phyloP scores from a whole-genome alignment of 2,888 invertebrate genomes.

The Spatulosminthurus flaviceps region DNA sequence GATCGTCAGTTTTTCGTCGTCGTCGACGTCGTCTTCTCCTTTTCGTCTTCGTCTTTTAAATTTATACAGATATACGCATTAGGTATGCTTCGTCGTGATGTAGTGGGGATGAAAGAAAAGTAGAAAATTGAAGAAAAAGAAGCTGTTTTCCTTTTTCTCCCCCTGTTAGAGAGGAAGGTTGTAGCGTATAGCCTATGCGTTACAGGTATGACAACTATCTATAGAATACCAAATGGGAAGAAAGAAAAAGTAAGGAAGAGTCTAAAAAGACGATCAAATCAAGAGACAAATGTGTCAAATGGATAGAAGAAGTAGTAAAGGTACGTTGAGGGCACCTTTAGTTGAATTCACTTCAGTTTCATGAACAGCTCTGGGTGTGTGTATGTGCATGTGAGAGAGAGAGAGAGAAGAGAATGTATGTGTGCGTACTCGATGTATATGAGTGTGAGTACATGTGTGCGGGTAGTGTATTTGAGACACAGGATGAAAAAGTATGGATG shows the following conservation, averaged over 20 bases:
- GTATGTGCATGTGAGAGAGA: neutral
- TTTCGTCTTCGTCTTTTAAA: neutral
- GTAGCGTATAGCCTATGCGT: neutral
- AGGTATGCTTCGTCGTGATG: constrained; percentile 25
- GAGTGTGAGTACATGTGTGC: constrained; percentile 37
- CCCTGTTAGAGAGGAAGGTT: neutral
- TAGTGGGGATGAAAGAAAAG: constrained; percentile 13
- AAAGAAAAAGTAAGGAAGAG: constrained; percentile 32
- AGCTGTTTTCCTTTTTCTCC: constrained; percentile 30
- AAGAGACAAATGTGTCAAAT: constrained; percentile 63
- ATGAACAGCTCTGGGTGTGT: constrained; percentile 30
- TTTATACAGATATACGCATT: constrained; percentile 27
- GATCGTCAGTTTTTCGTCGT: constrained; percentile 18
- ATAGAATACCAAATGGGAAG: constrained; percentile 39
- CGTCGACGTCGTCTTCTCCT: neutral
- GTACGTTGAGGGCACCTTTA: constrained; percentile 47
- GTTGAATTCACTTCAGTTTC: constrained; percentile 53
- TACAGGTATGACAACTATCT: constrained; percentile 33
- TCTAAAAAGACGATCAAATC: constrained; percentile 57
- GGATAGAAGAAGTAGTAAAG: constrained; percentile 52
- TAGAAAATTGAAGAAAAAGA: constrained; percentile 29
- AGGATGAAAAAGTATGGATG: constrained; percentile 63
- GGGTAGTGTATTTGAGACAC: constrained; percentile 48
- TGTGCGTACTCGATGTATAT: constrained; percentile 44
- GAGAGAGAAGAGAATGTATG: constrained; percentile 1